Conservation (phyloP, 2,113 vertebrate genomes). For the Anhinga anhinga region DNA sequence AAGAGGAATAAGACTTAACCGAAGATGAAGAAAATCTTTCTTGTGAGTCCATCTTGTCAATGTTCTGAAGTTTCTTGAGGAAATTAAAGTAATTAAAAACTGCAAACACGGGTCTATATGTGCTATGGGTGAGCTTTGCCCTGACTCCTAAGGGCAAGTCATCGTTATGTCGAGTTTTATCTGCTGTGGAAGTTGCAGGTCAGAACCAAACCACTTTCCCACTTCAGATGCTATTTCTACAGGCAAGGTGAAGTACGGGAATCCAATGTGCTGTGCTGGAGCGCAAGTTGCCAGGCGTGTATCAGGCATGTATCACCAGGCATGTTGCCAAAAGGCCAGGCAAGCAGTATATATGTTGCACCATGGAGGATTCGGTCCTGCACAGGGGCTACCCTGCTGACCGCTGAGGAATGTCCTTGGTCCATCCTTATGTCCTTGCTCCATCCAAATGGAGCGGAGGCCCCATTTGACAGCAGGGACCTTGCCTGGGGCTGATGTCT, state of each 20-base stretch:
- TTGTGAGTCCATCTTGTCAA: background rate
- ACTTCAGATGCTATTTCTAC: background rate
- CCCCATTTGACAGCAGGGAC: background rate
- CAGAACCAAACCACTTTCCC: background rate
- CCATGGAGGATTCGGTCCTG: background rate
- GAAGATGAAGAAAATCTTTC: background rate
- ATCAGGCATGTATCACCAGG: background rate
- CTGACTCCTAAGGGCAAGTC: background rate
- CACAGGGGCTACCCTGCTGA: background rate
- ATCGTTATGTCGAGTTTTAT: rapidly evolving
- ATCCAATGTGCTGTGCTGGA: background rate
- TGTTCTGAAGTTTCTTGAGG: background rate
- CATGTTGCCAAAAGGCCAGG: background rate
- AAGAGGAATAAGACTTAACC: background rate
- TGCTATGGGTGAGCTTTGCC: background rate
- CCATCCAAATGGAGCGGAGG: rapidly evolving
- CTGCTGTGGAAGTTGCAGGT: background rate
- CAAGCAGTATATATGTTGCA: background rate
- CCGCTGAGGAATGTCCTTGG: background rate
- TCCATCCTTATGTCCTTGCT: background rate
- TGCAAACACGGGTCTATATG: background rate
- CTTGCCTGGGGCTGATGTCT: background rate
- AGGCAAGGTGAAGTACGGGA: background rate
- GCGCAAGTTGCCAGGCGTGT: background rate
- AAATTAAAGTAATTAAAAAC: background rate